These are phyloP conservation scores for Eupithecia tripunctaria DNA, from an alignment of 2,888 invertebrate species.

Conservation along the genomic window DNA sequence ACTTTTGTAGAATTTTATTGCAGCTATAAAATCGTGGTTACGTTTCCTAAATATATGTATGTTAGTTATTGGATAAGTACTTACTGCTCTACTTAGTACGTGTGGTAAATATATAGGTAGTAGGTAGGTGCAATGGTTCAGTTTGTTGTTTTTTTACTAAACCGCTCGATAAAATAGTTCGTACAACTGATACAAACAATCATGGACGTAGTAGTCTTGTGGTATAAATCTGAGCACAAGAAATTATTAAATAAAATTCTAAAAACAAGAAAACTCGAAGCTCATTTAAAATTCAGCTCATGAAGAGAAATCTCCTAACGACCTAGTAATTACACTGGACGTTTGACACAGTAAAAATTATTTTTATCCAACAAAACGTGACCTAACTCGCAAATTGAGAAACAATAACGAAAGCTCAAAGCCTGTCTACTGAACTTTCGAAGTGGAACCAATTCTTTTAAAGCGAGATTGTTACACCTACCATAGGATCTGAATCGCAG, in stretches of 20 bases:
- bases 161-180: too few relatives aligned
- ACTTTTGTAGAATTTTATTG: constrained; percentile 46
- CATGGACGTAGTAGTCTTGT: too few relatives aligned
- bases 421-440: not conserved
- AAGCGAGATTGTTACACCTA: not conserved
- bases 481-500: not conserved
- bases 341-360: constrained; percentile 43
- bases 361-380: constrained; percentile 52
- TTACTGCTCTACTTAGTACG: too few relatives aligned
- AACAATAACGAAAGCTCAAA: constrained; percentile 2
- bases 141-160: not conserved
- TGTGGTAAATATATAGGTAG: too few relatives aligned
- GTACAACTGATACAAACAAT: too few relatives aligned
- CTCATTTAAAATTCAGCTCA: constrained; percentile 15
- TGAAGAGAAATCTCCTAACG: constrained; percentile 53
- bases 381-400: constrained; percentile 43
- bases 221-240: not conserved
- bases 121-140: not conserved
- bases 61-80: too few relatives aligned
- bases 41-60: not conserved
- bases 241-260: not conserved
- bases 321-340: constrained; percentile 57
- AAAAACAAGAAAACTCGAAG: constrained; percentile 11
- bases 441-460: not conserved
- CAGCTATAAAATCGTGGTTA: constrained; percentile 39